Percentiles rank a stretch among this genome's conserved stretches.
Evolutionary conservation across 2,888 invertebrate species (phyloP).

Genomic region (Gastracanthus pulcherrimus): DNA sequence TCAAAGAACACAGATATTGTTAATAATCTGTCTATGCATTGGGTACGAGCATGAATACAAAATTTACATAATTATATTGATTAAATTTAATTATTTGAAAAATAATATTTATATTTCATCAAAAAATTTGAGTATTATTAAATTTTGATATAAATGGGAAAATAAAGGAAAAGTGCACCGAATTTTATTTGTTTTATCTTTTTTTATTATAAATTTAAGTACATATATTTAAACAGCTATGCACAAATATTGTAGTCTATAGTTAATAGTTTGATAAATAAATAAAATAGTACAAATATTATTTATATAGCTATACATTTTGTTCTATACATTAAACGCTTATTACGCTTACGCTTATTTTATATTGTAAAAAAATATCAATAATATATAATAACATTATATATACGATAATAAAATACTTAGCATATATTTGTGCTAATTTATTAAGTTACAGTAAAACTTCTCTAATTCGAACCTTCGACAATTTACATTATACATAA

Average conservation of each 20-base stretch:
- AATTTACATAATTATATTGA: background rate
- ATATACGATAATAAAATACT: background rate
- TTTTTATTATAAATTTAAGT: background rate
- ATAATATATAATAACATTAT: background rate
- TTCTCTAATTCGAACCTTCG: no score
- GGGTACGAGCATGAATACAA: background rate
- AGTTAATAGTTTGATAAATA: background rate
- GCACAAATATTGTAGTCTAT: background rate
- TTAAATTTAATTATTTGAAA: background rate
- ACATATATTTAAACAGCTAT: background rate
- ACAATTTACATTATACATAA: no score
- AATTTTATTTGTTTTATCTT: background rate
- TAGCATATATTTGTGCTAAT: no score
- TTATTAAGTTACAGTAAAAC: no score
- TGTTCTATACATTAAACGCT: background rate
- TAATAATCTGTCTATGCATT: background rate
- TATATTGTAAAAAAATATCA: background rate
- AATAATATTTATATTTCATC: background rate
- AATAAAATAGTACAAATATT: slow-evolving; percentile 8
- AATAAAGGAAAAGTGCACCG: background rate
- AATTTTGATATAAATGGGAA: no score
- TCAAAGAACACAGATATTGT: background rate
- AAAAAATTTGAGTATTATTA: no score
- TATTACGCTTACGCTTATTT: no score
- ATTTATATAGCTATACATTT: background rate